Percentiles rank a stretch among this genome's conserved stretches.
These are phyloP conservation scores for Hydrotaea diabolus DNA, from an alignment of 2,888 invertebrate genomes.

Conservation along the genomic window DNA sequence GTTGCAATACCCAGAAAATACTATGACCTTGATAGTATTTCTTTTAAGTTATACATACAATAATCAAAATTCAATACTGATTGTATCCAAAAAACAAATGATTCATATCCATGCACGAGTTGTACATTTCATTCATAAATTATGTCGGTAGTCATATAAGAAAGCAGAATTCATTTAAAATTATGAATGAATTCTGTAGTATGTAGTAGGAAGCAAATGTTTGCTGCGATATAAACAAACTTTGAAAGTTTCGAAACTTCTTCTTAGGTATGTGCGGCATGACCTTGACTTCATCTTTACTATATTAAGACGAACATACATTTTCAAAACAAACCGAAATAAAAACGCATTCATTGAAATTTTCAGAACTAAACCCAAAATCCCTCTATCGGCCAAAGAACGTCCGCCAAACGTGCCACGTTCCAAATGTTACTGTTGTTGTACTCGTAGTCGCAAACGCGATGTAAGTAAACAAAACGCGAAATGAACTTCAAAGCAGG, in stretches of 20 bases:
- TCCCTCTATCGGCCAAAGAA: background rate
- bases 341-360: background rate
- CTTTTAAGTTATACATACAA: too few species aligned
- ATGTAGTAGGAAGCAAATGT: background rate
- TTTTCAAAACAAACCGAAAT: background rate
- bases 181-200: background rate
- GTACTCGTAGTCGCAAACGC: background rate
- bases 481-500: background rate
- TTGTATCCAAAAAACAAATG: too few species aligned
- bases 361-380: background rate
- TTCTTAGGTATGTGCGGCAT: background rate
- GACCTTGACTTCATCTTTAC: background rate
- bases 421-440: background rate
- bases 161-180: too few species aligned
- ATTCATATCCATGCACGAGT: background rate
- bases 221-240: conserved; percentile 12
- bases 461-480: background rate
- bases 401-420: background rate
- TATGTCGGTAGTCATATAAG: background rate
- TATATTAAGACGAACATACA: background rate
- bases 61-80: too few species aligned
- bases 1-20: too few species aligned
- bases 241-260: background rate
- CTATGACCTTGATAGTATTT: too few species aligned
- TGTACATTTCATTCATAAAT: background rate